Evolutionary conservation across 1,140 invertebrate species (phyloP), one percentile per base, ranked within the genome.

Genomic region (Drosophila sp.): DNA sequence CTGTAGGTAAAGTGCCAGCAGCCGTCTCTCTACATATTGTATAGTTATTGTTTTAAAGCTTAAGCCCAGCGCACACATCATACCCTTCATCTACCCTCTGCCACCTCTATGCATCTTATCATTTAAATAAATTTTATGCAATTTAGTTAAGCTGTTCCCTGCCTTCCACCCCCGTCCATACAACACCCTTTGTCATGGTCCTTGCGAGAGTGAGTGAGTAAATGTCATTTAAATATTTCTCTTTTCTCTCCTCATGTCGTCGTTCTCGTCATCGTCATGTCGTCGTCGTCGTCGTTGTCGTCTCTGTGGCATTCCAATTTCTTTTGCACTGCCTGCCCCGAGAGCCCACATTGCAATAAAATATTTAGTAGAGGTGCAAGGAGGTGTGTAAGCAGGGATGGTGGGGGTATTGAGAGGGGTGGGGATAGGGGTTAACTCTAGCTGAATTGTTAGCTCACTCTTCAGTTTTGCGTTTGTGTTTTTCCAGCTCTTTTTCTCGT

Each of bases 91-190:
- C 8, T 7, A 21, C 13, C 25, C 43, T 14, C n/a, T n/a, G 1
- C 32, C 16, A 34, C 64, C n/a, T 29, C 67, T 54, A 40, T 5
- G 57, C 21, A 67, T 13, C 61, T 57, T 73, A 71, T 82, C 79
- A 89, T 89, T 89, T 89, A 89, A 89, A 89, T 89, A 89, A 89
- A 89, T 89, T 89, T 89, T 89, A 89, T 89, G 83, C 83, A 89
- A 89, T 89, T 89, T 89, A 89, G 83, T 83, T 89, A 89, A 89
- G 83, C 83, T 89, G 80, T 75, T 72, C 34, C 62, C 16, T 29
- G 0, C 32, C n/a, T 14, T 21, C 13, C 11, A 7, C 14, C n/a
- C n/a, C n/a, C n/a, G n/a, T n/a, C n/a, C n/a, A n/a, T n/a, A n/a
- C n/a, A n/a, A n/a, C n/a, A n/a, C n/a, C 21, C n/a, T 7, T 18